These are phyloP conservation scores for Ochropacha duplaris DNA, from an alignment of 2,888 invertebrate genomes.

Conservation along the genomic window DNA sequence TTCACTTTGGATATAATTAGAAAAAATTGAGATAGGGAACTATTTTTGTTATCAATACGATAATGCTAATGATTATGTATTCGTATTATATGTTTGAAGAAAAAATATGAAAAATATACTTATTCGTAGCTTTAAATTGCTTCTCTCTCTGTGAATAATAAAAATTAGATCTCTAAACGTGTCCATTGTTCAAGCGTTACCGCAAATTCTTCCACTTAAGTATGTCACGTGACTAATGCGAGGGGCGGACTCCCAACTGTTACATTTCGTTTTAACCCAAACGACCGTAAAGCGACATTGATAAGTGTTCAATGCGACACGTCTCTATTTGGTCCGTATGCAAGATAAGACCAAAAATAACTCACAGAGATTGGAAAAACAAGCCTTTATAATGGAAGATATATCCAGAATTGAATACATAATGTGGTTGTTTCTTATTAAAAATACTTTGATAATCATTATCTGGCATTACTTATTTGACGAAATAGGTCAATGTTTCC, in stretches of 20 bases:
- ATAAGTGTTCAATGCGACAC: slow-evolving; percentile 66
- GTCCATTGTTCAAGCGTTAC: slow-evolving; percentile 54
- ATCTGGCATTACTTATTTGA: neutral
- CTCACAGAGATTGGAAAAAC: slow-evolving; percentile 44
- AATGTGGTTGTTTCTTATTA: slow-evolving; percentile 11
- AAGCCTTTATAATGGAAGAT: slow-evolving; percentile 16
- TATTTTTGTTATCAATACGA: no score
- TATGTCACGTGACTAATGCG: slow-evolving; percentile 62
- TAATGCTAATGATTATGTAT: no score
- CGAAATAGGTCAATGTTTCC: no score
- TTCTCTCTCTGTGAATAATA: slow-evolving; percentile 8
- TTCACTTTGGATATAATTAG: no score
- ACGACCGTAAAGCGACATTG: slow-evolving; percentile 64
- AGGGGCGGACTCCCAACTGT: slow-evolving; percentile 48
- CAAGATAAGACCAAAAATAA: slow-evolving; percentile 57
- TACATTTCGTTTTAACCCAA: slow-evolving; percentile 63
- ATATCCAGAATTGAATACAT: slow-evolving; percentile 20
- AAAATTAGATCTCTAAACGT: slow-evolving; percentile 41
- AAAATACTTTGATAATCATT: neutral
- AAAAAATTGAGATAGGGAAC: no score
- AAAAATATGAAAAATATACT: no score
- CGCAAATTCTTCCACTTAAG: slow-evolving; percentile 68
- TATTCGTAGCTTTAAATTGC: no score
- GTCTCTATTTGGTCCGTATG: slow-evolving; percentile 55
- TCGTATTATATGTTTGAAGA: no score